Conservation (phyloP, 1,140 invertebrate genomes). For the Drosophila novamexicana region DNA sequence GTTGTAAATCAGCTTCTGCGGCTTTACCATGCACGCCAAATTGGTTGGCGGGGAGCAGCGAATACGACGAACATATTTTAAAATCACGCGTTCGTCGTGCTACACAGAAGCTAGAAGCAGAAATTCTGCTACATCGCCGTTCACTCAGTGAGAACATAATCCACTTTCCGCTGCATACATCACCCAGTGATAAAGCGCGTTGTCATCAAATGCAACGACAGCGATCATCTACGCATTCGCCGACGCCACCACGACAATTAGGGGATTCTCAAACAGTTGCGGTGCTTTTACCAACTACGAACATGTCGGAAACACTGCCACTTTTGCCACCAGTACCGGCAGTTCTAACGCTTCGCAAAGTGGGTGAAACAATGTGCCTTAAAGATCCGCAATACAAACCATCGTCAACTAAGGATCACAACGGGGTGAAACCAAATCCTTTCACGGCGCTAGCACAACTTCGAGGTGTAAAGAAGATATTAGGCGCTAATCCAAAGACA, state of each 20-base stretch:
- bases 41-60: slow-evolving; percentile 56
- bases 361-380: slow-evolving; percentile 91
- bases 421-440: slow-evolving; percentile 86
- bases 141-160: slow-evolving; percentile 89
- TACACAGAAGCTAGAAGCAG: slow-evolving; percentile 84
- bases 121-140: slow-evolving; percentile 85
- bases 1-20: slow-evolving; percentile 79
- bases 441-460: slow-evolving; percentile 89
- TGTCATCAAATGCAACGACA: slow-evolving; percentile 86
- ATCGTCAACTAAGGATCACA: slow-evolving; percentile 85
- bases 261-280: slow-evolving; percentile 9
- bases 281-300: slow-evolving; percentile 19
- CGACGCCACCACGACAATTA: slow-evolving; percentile 68
- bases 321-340: slow-evolving; percentile 76
- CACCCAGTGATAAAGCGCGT: slow-evolving; percentile 90
- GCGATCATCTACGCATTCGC: slow-evolving; percentile 76
- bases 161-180: slow-evolving; percentile 85
- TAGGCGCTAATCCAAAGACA: slow-evolving; percentile 86
- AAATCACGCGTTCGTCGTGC: slow-evolving; percentile 76
- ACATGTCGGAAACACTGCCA: slow-evolving; percentile 58
- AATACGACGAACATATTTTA: slow-evolving; percentile 62
- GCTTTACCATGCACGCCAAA: slow-evolving; percentile 73
- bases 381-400: slow-evolving; percentile 92
- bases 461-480: slow-evolving; percentile 91
- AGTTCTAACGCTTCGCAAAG: slow-evolving; percentile 86